phyloP scores from a whole-genome alignment of 2,113 vertebrate species.

The Tapirus terrestris region DNA sequence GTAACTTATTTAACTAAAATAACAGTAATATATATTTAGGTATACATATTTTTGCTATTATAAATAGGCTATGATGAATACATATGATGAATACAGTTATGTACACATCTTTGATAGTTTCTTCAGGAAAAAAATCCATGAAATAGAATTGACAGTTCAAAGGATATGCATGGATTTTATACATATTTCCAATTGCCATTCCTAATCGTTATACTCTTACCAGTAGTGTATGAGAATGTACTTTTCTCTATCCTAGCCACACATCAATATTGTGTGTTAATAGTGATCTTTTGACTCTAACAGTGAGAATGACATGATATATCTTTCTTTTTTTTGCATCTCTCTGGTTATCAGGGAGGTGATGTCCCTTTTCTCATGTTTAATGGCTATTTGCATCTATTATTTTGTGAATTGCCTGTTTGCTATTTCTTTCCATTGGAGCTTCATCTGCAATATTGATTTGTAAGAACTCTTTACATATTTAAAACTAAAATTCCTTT shows the following conservation, averaged over 20 bases:
- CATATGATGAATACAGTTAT: neutral
- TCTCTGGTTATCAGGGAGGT: neutral
- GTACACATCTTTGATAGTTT: neutral
- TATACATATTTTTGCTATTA: neutral
- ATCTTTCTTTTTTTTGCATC: neutral
- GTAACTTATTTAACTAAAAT: neutral
- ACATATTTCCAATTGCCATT: neutral
- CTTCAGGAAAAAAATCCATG: constrained; percentile 13
- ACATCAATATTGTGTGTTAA: neutral
- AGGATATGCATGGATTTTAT: neutral
- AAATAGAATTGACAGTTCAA: neutral
- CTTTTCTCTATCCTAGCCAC: neutral
- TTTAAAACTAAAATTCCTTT: constrained; percentile 29
- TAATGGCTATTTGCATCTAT: neutral
- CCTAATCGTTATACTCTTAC: neutral
- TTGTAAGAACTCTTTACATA: neutral
- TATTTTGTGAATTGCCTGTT: neutral
- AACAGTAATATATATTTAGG: neutral
- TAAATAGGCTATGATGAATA: neutral
- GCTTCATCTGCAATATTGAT: neutral
- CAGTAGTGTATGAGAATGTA: neutral
- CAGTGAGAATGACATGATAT: neutral
- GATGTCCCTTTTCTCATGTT: neutral
- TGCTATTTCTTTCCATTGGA: neutral
- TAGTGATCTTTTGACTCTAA: constrained; percentile 12